A percentile compares a stretch with the other conserved stretches of the same genome.
Evolutionary conservation across 2,113 vertebrate species (phyloP).

Genomic region (Menura novaehollandiae): DNA sequence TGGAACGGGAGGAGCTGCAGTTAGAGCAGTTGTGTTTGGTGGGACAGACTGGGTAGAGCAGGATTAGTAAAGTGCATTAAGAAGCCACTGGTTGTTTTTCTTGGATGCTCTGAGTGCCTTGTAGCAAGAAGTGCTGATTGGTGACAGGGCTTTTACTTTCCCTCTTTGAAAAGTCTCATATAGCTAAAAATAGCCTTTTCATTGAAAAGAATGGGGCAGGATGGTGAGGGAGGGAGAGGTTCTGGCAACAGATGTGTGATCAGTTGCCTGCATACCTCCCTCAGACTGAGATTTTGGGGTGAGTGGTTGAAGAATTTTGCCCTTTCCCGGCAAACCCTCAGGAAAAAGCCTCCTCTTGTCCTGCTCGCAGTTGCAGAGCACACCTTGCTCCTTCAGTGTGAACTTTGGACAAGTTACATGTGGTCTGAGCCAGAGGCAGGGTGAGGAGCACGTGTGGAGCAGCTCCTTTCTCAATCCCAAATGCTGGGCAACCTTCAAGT

Average conservation of each 20-base stretch:
- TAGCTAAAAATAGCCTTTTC: not conserved
- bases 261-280: not conserved
- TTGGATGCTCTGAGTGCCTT: not conserved
- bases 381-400: not conserved
- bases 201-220: not conserved
- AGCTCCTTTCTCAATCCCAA: not conserved
- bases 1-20: not conserved
- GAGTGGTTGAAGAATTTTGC: not conserved
- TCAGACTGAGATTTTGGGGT: not conserved
- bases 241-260: not conserved
- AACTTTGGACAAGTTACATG: accelerated
- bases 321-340: not conserved
- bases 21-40: not conserved
- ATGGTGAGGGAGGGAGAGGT: not conserved
- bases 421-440: not conserved
- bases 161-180: not conserved
- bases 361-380: not conserved
- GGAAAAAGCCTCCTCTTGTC: not conserved
- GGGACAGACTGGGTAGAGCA: not conserved
- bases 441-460: not conserved
- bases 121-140: not conserved
- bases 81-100: not conserved
- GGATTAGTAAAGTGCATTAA: not conserved
- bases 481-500: not conserved
- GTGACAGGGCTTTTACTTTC: not conserved